A percentile compares a stretch with the other conserved stretches of the same genome.
phyloP scores from a whole-genome alignment of 30 jellyfish, hydroid and myxozoan genomes.

The Morbakka virulenta region DNA sequence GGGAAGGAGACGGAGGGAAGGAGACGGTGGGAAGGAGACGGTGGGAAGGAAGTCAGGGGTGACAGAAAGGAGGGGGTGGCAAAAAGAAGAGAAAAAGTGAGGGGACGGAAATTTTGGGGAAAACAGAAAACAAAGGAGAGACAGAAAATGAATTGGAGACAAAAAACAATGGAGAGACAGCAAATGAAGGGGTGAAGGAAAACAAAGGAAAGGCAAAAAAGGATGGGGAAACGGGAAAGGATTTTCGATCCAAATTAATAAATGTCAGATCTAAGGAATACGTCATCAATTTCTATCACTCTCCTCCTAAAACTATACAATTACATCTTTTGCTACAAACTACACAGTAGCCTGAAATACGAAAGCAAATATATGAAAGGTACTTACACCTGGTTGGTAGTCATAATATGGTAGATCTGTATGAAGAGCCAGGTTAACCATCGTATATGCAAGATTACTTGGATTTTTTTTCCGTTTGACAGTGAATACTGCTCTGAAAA shows the following conservation, averaged over 20 bases:
- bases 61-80: too few species aligned
- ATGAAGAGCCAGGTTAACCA: constrained; percentile 55
- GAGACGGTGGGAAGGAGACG: too few species aligned
- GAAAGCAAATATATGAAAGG: too few species aligned
- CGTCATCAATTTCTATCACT: background rate
- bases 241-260: background rate
- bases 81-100: too few species aligned
- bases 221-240: background rate
- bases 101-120: too few species aligned
- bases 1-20: too few species aligned
- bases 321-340: too few species aligned
- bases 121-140: too few species aligned
- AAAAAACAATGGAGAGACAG: too few species aligned
- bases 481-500: constrained; percentile 31
- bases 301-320: background rate
- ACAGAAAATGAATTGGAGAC: too few species aligned
- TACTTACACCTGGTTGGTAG: constrained; percentile 83
- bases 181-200: background rate
- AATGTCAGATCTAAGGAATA: background rate
- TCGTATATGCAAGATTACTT: constrained; percentile 56
- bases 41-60: too few species aligned
- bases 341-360: too few species aligned
- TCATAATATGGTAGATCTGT: constrained; percentile 69
- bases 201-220: background rate
- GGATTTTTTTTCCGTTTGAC: constrained; percentile 59